Conservation (phyloP, 2,797 vertebrate genomes). For the Pachyuromys duprasi region DNA sequence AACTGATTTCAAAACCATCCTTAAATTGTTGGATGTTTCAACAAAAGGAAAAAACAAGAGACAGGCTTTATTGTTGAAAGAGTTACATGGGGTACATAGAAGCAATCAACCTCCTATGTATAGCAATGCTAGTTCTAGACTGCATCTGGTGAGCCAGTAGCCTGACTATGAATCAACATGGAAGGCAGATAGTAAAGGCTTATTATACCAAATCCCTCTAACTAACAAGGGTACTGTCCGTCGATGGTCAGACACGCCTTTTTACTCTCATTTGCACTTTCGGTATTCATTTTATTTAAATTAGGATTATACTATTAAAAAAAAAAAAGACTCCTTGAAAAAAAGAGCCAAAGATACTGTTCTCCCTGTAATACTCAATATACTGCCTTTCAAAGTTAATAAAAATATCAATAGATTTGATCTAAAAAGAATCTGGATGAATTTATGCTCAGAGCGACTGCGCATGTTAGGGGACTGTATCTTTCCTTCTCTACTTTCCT, state of each 20-base stretch:
- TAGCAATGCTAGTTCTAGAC: not conserved
- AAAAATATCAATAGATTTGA: not conserved
- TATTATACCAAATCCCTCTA: not conserved
- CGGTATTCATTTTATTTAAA: slow-evolving; percentile 24
- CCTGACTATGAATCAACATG: not conserved
- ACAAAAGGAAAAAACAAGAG: not conserved
- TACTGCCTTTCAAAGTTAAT: not conserved
- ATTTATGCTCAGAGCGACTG: not conserved
- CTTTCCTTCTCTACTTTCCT: not conserved
- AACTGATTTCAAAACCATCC: not conserved
- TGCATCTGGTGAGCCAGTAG: not conserved
- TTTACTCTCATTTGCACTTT: not conserved
- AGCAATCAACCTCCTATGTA: not conserved
- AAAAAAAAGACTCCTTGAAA: not conserved
- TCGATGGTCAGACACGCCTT: accelerated
- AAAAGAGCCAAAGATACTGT: not conserved
- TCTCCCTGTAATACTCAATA: not conserved
- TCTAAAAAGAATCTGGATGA: not conserved
- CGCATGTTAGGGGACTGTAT: not conserved
- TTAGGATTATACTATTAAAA: not conserved
- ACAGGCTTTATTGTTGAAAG: not conserved
- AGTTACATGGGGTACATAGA: not conserved
- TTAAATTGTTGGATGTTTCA: not conserved
- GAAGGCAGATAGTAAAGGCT: not conserved
- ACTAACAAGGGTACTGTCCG: too few species aligned